phyloP scores from a whole-genome alignment of 2,113 vertebrate species.

The Cyanoramphus novaezelandiae region DNA sequence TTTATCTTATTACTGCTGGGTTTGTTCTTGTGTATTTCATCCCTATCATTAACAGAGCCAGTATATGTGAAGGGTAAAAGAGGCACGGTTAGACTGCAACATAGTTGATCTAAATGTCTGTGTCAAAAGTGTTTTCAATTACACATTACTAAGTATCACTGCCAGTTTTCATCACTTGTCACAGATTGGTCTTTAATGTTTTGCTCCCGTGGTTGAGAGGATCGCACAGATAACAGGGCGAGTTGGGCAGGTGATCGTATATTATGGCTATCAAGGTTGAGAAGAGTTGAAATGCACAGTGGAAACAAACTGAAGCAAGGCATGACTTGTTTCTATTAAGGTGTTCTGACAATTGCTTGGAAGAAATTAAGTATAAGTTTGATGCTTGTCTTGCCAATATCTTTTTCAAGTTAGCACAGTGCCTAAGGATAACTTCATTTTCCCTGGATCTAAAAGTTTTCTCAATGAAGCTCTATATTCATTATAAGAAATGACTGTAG shows the following conservation, averaged over 20 bases:
- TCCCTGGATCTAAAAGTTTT: background rate
- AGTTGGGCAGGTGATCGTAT: background rate
- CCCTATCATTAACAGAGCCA: background rate
- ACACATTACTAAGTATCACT: background rate
- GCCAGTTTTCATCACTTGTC: background rate
- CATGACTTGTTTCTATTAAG: background rate
- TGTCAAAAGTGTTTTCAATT: background rate
- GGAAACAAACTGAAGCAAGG: background rate
- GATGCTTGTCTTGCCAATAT: background rate
- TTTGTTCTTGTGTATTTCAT: background rate
- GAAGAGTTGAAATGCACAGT: background rate
- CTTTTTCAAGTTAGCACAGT: background rate
- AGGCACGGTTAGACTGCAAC: background rate
- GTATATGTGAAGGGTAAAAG: background rate
- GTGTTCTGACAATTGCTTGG: background rate
- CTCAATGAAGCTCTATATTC: background rate
- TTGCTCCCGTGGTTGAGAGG: background rate
- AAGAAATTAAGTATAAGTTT: background rate
- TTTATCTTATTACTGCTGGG: background rate
- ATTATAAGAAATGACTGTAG: background rate
- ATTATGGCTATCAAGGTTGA: background rate
- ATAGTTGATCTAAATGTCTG: background rate
- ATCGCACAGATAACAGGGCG: background rate
- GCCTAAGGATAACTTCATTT: background rate
- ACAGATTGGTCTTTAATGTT: background rate